These are phyloP conservation scores for Erinaceus europaeus DNA, from an alignment of 2,113 vertebrate genomes.

Conservation along the genomic window DNA sequence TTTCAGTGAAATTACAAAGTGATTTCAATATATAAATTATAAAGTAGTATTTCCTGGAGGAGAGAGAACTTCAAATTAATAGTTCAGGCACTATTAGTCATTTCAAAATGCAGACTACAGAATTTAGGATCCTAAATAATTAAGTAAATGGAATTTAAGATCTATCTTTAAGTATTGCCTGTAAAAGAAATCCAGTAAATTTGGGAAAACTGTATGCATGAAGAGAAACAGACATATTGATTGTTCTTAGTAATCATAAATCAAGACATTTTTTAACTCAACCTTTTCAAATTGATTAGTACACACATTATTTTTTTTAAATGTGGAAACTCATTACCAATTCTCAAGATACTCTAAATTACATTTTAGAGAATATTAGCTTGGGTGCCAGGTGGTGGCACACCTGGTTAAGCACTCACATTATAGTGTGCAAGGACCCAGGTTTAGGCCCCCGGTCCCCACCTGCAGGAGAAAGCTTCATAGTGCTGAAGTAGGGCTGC, in stretches of 20 bases:
- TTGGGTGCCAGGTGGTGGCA: too few relatives aligned
- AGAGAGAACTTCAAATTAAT: not conserved
- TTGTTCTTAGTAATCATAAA: not conserved
- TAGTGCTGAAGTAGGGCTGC: too few relatives aligned
- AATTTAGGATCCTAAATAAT: not conserved
- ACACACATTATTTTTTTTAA: not conserved
- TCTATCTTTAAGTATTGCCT: too few relatives aligned
- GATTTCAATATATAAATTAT: not conserved
- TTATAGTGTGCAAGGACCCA: too few relatives aligned
- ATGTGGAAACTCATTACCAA: not conserved
- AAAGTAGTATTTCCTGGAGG: not conserved
- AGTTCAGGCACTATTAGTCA: not conserved
- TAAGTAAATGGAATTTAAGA: not conserved
- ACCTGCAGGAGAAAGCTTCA: too few relatives aligned
- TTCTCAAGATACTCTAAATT: not conserved
- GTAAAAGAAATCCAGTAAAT: slow-evolving; percentile 39
- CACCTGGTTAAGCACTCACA: too few relatives aligned
- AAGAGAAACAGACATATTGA: not conserved
- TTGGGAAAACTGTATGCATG: not conserved
- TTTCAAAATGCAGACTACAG: not conserved
- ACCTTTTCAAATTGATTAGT: not conserved
- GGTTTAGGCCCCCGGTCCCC: too few relatives aligned
- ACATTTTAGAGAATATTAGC: not conserved
- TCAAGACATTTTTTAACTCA: not conserved
- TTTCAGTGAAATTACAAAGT: not conserved